Percentiles rank a stretch among this genome's conserved stretches.
Evolutionary conservation across 2,888 invertebrate species (phyloP).

Genomic region (Eueremaeus valkanovi): DNA sequence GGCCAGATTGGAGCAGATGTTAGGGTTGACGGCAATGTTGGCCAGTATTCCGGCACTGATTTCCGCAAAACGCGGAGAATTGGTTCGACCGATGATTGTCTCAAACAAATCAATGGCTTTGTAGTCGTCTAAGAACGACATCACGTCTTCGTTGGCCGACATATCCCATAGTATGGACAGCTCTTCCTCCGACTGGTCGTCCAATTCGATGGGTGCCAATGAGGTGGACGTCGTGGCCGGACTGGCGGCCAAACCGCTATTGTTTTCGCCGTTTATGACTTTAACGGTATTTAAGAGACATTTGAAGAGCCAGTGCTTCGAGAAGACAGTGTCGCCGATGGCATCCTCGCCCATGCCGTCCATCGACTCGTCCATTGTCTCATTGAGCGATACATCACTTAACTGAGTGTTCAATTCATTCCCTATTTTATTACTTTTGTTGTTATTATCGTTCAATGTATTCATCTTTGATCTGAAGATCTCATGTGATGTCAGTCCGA

Average conservation of each 20-base stretch:
- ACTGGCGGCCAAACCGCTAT: neutral
- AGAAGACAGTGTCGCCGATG: slow-evolving; percentile 2
- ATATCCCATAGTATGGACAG: neutral
- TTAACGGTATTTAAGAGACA: neutral
- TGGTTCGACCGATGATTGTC: neutral
- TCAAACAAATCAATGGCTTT: slow-evolving; percentile 14
- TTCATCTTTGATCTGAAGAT: too few species aligned
- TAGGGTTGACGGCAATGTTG: neutral
- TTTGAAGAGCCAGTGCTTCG: neutral
- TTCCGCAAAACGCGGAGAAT: slow-evolving; percentile 10
- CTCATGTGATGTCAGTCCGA: too few species aligned
- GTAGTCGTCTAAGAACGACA: neutral
- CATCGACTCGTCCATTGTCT: neutral
- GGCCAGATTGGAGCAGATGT: neutral
- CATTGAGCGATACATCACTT: neutral
- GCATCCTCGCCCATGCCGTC: neutral
- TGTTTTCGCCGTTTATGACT: neutral
- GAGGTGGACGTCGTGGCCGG: neutral
- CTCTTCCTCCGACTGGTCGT: slow-evolving; percentile 1
- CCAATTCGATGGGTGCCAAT: neutral
- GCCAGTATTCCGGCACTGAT: neutral
- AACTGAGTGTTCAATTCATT: neutral
- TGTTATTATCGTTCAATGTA: too few species aligned
- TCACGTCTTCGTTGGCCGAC: slow-evolving; percentile 8
- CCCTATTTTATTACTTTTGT: too few species aligned